These are phyloP conservation scores for Oceanodroma tethys DNA, from an alignment of 2,113 vertebrate genomes.

Conservation along the genomic window DNA sequence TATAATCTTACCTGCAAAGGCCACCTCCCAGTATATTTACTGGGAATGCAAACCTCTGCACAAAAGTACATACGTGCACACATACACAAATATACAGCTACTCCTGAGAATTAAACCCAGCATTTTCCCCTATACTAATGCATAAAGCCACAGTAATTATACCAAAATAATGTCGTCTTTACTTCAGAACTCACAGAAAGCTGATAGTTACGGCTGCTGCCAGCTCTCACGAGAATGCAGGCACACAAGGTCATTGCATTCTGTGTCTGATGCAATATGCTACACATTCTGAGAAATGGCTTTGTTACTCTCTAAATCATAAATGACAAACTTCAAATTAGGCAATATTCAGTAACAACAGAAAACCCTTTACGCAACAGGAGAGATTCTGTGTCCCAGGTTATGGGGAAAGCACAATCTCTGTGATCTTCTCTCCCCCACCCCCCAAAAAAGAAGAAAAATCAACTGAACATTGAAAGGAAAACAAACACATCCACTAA, in stretches of 20 bases:
- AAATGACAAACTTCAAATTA: neutral
- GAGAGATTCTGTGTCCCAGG: neutral
- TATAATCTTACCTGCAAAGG: neutral
- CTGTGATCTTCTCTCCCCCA: neutral
- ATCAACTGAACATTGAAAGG: neutral
- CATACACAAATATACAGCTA: neutral
- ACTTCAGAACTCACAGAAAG: neutral
- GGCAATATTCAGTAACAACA: rapidly evolving
- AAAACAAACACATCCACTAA: neutral
- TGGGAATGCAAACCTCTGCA: neutral
- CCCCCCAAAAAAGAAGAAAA: neutral
- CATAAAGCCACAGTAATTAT: neutral
- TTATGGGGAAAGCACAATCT: rapidly evolving
- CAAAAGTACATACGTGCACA: neutral
- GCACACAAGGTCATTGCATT: neutral
- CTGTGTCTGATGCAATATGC: too few relatives aligned
- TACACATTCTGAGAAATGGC: neutral
- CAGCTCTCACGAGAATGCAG: neutral
- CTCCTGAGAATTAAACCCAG: neutral
- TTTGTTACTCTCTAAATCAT: neutral
- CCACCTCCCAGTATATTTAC: neutral
- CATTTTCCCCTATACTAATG: too few relatives aligned
- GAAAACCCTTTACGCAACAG: neutral
- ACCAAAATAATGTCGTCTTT: neutral
- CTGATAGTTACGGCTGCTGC: neutral